Conservation (phyloP, 1,140 invertebrate genomes). For the Scaptomyza montana region DNA sequence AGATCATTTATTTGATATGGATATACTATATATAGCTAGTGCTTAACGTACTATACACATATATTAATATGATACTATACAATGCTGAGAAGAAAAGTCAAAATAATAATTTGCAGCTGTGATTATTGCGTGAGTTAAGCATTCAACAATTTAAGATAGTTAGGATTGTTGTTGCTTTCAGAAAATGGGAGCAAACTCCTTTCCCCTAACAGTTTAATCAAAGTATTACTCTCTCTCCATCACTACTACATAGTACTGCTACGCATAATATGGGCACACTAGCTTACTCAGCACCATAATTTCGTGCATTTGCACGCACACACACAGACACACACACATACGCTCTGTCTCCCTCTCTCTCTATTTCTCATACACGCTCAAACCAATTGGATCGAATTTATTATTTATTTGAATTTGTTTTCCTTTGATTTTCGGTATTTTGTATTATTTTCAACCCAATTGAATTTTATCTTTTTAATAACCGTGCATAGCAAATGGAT, state of each 20-base stretch:
- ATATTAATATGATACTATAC: slow-evolving; percentile 25
- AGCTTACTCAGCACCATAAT: slow-evolving; percentile 24
- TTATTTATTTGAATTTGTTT: slow-evolving; percentile 53
- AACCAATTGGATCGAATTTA: slow-evolving; percentile 62
- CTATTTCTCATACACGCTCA: background rate
- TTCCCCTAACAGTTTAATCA: background rate
- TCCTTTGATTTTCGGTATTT: slow-evolving; percentile 38
- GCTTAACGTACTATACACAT: slow-evolving; percentile 7
- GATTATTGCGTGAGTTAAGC: slow-evolving; percentile 60
- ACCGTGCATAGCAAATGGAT: background rate
- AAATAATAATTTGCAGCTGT: slow-evolving; percentile 61
- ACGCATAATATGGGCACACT: slow-evolving; percentile 2
- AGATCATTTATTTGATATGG: slow-evolving; percentile 26
- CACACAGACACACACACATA: slow-evolving; percentile 10
- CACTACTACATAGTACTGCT: slow-evolving; percentile 4
- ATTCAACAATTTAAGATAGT: slow-evolving; percentile 41
- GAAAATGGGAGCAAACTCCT: background rate
- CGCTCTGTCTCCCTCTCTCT: no score
- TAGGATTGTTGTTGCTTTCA: slow-evolving; percentile 29
- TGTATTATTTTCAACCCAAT: slow-evolving; percentile 55
- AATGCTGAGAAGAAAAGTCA: slow-evolving; percentile 59
- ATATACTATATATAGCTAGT: slow-evolving; percentile 16
- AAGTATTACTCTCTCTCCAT: slow-evolving; percentile 38
- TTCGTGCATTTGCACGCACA: slow-evolving; percentile 30
- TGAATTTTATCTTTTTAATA: no score